Percentiles rank a stretch among this genome's conserved stretches.
Evolutionary conservation across 2,888 invertebrate species (phyloP).

Genomic region (Aphodius granarius): DNA sequence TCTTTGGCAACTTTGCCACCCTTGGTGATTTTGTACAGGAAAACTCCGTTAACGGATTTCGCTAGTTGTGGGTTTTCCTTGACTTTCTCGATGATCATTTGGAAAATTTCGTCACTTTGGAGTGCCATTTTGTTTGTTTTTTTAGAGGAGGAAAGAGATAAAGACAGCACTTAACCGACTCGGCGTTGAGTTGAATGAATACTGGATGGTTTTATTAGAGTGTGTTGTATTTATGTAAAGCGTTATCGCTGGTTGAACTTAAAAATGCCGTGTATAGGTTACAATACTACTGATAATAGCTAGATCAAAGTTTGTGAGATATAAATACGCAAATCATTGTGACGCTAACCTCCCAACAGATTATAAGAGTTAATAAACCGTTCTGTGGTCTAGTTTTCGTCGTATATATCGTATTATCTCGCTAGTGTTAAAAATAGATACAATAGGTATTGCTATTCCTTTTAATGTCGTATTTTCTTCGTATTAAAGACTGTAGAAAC

Average conservation of each 20-base stretch:
- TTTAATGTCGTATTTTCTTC: too few species aligned
- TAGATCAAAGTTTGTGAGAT: neutral
- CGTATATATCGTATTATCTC: too few species aligned
- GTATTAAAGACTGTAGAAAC: too few species aligned
- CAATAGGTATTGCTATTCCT: too few species aligned
- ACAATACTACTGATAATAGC: neutral
- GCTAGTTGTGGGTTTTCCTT: conserved; percentile 72
- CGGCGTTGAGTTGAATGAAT: neutral
- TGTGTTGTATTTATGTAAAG: neutral
- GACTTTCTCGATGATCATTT: conserved; percentile 72
- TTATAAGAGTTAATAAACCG: too few species aligned
- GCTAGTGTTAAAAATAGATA: too few species aligned
- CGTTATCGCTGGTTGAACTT: neutral
- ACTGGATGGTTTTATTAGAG: neutral
- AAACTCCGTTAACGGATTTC: conserved; percentile 80
- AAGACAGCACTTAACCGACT: neutral
- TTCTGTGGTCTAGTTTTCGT: too few species aligned
- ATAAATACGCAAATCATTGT: neutral
- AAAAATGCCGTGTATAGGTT: neutral
- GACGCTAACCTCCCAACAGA: too few species aligned
- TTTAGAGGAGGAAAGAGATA: too few species aligned
- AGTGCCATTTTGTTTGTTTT: conserved; percentile 48
- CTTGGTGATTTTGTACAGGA: conserved; percentile 82
- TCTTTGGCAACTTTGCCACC: conserved; percentile 77
- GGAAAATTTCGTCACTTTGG: conserved; percentile 79